A percentile compares a stretch with the other conserved stretches of the same genome.
phyloP scores from a whole-genome alignment of 2,113 vertebrate genomes.

The Struthio camelus region DNA sequence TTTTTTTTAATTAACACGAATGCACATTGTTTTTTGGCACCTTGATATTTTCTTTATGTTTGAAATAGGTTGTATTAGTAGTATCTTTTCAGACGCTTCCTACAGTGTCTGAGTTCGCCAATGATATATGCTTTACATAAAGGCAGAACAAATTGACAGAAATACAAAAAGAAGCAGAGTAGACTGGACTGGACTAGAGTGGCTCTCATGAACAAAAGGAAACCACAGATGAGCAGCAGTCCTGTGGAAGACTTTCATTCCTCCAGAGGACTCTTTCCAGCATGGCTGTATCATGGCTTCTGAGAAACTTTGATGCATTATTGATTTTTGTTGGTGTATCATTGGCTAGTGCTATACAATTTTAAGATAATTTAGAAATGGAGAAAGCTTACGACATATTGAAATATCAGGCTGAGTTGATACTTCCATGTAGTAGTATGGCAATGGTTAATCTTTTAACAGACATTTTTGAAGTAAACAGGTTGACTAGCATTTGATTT shows the following conservation, averaged over 20 bases:
- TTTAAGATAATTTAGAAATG: not conserved
- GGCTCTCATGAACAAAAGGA: not conserved
- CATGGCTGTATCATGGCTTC: not conserved
- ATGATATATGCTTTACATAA: not conserved
- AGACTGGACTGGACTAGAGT: not conserved
- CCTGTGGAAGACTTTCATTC: not conserved
- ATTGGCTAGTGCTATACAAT: not conserved
- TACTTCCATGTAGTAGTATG: not conserved
- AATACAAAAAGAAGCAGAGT: not conserved
- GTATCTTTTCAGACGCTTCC: not conserved
- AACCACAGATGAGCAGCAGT: not conserved
- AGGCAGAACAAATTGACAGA: not conserved
- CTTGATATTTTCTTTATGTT: not conserved
- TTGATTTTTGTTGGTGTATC: not conserved
- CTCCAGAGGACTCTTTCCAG: not conserved
- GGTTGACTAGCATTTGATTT: not conserved
- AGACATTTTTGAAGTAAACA: not conserved
- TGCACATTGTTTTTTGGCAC: not conserved
- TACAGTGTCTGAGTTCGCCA: not conserved
- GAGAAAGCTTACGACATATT: not conserved
- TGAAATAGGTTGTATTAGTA: not conserved
- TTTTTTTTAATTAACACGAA: too few species aligned
- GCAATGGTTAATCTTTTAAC: constrained; percentile 12
- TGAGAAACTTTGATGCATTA: not conserved
- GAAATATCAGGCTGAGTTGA: not conserved